phyloP scores from a whole-genome alignment of 2,888 invertebrate species.

The Acanthosepion esculentum region DNA sequence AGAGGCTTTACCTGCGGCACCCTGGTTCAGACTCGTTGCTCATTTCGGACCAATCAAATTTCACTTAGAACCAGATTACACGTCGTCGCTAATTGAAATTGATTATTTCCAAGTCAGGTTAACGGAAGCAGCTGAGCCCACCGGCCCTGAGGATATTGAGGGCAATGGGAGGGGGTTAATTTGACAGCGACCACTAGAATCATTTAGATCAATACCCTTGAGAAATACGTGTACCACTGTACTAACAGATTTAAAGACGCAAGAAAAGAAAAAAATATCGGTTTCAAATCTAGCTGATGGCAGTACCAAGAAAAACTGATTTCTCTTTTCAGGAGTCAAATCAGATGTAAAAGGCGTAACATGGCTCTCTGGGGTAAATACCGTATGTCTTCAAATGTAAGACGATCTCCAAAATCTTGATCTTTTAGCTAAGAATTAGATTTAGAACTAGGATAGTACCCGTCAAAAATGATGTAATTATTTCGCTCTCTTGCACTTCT shows the following conservation, averaged over 20 bases:
- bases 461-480: too few species aligned
- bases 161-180: background rate
- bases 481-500: too few species aligned
- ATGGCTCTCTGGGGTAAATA: background rate
- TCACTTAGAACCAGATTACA: background rate
- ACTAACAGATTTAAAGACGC: background rate
- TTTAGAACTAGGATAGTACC: too few species aligned
- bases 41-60: background rate
- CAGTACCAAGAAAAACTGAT: background rate
- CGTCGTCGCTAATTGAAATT: background rate
- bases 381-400: background rate
- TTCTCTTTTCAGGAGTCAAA: background rate
- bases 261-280: background rate
- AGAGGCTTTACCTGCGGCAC: background rate
- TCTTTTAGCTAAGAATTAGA: too few species aligned
- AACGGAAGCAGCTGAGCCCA: slow-evolving; percentile 5
- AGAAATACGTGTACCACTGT: background rate
- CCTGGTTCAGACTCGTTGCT: background rate
- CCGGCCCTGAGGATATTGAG: background rate
- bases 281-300: background rate
- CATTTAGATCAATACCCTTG: background rate
- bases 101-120: background rate
- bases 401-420: background rate
- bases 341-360: background rate
- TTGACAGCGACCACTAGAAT: background rate